Percentiles rank a stretch among this genome's conserved stretches.
These are phyloP conservation scores for Eremophila alpestris DNA, from an alignment of 2,797 vertebrate genomes.

Conservation along the genomic window DNA sequence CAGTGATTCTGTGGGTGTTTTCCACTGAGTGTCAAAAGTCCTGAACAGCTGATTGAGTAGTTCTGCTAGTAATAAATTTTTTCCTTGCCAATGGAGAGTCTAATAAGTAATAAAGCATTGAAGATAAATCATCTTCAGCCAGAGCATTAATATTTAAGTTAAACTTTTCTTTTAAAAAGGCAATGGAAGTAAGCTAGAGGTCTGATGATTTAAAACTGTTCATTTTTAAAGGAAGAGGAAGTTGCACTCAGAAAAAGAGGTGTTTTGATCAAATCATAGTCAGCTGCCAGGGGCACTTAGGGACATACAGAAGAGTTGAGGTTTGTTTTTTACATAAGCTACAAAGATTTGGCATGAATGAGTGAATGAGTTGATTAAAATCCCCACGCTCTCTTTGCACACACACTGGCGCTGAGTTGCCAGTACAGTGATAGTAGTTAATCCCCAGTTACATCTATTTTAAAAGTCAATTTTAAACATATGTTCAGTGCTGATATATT, in stretches of 20 bases:
- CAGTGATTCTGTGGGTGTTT: neutral
- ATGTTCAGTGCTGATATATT: slow-evolving; percentile 54
- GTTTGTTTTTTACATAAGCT: neutral
- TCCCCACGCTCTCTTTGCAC: neutral
- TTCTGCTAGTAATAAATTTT: neutral
- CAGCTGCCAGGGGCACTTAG: slow-evolving; percentile 30
- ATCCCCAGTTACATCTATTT: slow-evolving; percentile 55
- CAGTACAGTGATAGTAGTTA: slow-evolving; percentile 33
- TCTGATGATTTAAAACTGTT: neutral
- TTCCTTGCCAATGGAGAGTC: neutral
- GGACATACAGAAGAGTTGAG: neutral
- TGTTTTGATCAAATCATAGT: slow-evolving; percentile 35
- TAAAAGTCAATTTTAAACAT: slow-evolving; percentile 66
- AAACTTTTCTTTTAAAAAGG: slow-evolving; percentile 12
- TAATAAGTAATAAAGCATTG: neutral
- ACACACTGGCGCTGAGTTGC: neutral
- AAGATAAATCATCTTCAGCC: slow-evolving; percentile 11
- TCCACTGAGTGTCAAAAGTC: neutral
- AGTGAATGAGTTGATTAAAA: slow-evolving; percentile 42
- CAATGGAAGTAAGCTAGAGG: slow-evolving; percentile 10
- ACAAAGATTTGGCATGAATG: slow-evolving; percentile 32
- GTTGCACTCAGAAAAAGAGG: neutral
- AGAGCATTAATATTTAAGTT: slow-evolving; percentile 33
- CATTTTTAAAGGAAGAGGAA: slow-evolving; percentile 19
- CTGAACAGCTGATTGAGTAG: neutral